Evolutionary conservation across 2,888 invertebrate species (phyloP).

Genomic region (Aphodius granarius): DNA sequence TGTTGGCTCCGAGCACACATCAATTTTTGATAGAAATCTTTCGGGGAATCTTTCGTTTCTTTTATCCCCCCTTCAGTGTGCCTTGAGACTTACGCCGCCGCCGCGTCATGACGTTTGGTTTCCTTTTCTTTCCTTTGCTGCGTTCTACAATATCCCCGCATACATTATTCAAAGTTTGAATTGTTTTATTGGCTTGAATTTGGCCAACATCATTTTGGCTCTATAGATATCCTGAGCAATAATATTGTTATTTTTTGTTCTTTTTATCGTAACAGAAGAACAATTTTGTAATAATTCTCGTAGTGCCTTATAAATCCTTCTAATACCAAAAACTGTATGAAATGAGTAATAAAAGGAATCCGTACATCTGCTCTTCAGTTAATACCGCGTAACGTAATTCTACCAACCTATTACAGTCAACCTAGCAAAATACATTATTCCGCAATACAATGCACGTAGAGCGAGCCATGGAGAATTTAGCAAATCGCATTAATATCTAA

Average conservation of each 20-base stretch:
- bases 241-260: too few species aligned
- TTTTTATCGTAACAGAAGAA: too few species aligned
- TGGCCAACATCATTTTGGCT: too few species aligned
- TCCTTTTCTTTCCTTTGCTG: neutral
- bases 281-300: too few species aligned
- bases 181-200: neutral
- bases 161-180: neutral
- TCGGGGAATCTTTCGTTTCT: slow-evolving; percentile 37
- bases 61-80: neutral
- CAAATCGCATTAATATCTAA: neutral
- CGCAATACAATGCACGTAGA: neutral
- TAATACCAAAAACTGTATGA: too few species aligned
- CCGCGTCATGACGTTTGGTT: neutral
- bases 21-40: slow-evolving; percentile 45
- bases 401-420: neutral
- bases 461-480: neutral
- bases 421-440: neutral
- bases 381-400: neutral
- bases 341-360: neutral
- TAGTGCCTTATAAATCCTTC: too few species aligned
- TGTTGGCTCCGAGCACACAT: slow-evolving; percentile 40
- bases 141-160: neutral
- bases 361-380: neutral
- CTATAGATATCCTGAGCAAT: too few species aligned
- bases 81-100: neutral